phyloP scores from a whole-genome alignment of 2,888 invertebrate species.

The Autographa gamma region DNA sequence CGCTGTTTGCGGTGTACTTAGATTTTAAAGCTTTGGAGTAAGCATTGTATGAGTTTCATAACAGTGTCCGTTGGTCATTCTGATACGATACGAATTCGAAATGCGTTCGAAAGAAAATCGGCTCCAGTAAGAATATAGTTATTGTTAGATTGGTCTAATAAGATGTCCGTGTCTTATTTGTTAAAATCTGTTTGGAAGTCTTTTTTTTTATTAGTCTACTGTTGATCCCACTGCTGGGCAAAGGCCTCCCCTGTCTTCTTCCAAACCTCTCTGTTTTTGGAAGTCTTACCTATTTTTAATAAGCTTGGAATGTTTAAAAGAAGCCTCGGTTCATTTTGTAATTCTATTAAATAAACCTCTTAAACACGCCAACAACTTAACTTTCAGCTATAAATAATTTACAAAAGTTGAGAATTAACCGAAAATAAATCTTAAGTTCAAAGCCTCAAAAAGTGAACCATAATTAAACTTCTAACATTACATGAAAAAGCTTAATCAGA shows the following conservation, averaged over 20 bases:
- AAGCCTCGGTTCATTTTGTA: not conserved
- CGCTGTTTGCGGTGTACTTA: constrained; percentile 45
- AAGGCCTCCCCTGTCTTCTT: too few species aligned
- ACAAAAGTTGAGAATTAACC: constrained; percentile 1
- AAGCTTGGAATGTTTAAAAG: not conserved
- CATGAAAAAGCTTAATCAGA: constrained; percentile 42
- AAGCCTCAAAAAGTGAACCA: constrained; percentile 17
- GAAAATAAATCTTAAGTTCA: constrained; percentile 18
- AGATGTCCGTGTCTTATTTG: not conserved
- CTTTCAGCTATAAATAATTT: not conserved
- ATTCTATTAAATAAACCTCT: not conserved
- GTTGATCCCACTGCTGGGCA: too few species aligned
- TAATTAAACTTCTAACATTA: constrained; percentile 29
- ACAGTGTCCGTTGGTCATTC: too few species aligned
- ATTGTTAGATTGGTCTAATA: constrained; percentile 27
- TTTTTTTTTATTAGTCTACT: too few species aligned
- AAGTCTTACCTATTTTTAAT: not conserved
- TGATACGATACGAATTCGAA: too few species aligned
- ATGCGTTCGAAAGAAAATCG: too few species aligned
- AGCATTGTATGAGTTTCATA: not conserved
- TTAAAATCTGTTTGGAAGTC: not conserved
- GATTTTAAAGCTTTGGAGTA: constrained; percentile 54
- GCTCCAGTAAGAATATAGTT: constrained; percentile 7
- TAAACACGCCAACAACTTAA: not conserved
- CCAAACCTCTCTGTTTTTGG: too few species aligned